A percentile compares a stretch with the other conserved stretches of the same genome.
phyloP scores from a whole-genome alignment of 2,797 vertebrate species.

The Hirundo rustica region DNA sequence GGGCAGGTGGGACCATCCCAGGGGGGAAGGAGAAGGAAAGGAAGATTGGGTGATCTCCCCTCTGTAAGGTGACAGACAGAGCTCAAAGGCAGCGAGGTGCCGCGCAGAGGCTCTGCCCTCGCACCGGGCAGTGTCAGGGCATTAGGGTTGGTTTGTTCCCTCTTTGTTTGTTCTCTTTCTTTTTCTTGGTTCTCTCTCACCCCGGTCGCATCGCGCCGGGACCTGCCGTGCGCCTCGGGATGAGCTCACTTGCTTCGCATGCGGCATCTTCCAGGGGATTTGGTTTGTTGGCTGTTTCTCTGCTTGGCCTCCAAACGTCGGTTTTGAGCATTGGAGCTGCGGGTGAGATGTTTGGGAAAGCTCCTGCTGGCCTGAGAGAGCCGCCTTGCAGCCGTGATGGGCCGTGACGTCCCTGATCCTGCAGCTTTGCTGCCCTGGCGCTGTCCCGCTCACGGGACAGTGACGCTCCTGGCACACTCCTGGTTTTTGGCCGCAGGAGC shows the following conservation, averaged over 20 bases:
- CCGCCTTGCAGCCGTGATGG: accelerated
- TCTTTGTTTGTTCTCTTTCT: background rate
- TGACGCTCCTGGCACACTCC: accelerated
- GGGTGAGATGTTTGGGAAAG: background rate
- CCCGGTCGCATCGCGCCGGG: accelerated
- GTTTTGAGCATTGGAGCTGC: accelerated
- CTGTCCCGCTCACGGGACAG: accelerated
- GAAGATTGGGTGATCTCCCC: background rate
- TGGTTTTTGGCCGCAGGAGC: background rate
- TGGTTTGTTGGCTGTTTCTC: background rate
- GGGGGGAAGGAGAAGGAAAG: background rate
- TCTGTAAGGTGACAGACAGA: slow-evolving; percentile 7
- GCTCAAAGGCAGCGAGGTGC: background rate
- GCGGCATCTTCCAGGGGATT: background rate
- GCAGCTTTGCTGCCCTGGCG: accelerated
- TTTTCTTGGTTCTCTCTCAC: background rate
- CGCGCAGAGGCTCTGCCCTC: background rate
- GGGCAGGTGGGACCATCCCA: background rate
- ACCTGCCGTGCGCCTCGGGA: accelerated
- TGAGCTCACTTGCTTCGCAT: background rate
- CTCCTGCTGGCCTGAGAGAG: background rate
- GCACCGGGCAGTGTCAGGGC: background rate
- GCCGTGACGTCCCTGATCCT: background rate
- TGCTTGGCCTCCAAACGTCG: background rate
- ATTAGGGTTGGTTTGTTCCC: background rate